Base-by-base conservation (phyloP, 1,140 invertebrate species). In the Onthophagus taurus region DNA sequence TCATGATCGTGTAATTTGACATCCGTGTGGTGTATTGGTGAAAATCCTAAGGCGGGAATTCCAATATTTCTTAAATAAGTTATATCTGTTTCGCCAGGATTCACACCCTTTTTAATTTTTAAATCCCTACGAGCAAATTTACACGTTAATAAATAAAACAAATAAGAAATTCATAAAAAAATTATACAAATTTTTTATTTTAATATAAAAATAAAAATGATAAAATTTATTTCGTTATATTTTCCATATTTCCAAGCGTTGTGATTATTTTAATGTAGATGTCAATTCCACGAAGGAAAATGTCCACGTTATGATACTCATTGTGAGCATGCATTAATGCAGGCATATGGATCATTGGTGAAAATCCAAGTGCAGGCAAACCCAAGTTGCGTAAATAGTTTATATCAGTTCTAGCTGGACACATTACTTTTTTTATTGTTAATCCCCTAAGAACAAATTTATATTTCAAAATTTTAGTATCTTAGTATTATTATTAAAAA, bases 81-180 rank as follows among this genome's bases (percentile, higher is more conserved):
- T 55, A 76, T 80, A 55, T 92, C 88, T 7, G 88, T 90, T 23
- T 77, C 85, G 37, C 81, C 88, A 1, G 85, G 78, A 52, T 89
- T 89, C 29, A 89, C 83, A 53, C 77, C 74, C 12, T 69, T 68
- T 49, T 76, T 73, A 8, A 85, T 53, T 48, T 72, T 69, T 20
- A 80, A 61, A 18, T 72, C 69, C 44, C 81, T 83, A 56, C 18
- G 68, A 70, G 21, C 9, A 17, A 24, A 18, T 21, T 21, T 37
- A 21, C n/a, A 21, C 24, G 24, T 26, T 26, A 26, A n/a, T 26
- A n/a, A n/a, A n/a, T n/a, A n/a, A n/a, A n/a, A n/a, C n/a, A n/a
- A n/a, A n/a, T n/a, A n/a, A n/a, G n/a, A n/a, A n/a, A n/a, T n/a
- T n/a, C n/a, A n/a, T n/a, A n/a, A n/a, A n/a, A n/a, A n/a, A n/a